Evolutionary conservation across 2,797 vertebrate genomes (phyloP).

Genomic region (Amphiprion clarkii): DNA sequence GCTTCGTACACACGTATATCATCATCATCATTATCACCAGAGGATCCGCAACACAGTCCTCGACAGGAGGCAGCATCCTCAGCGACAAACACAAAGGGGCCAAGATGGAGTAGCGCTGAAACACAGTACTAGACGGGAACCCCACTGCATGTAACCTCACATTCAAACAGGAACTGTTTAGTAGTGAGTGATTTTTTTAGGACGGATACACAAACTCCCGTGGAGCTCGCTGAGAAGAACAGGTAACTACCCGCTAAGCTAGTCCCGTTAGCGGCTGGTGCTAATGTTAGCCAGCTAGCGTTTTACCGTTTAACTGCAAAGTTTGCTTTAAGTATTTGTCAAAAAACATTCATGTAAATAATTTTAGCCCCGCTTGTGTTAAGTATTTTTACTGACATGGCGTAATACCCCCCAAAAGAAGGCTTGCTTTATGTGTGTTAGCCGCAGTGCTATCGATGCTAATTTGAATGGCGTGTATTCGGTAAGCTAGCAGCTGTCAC

Average conservation of each 20-base stretch:
- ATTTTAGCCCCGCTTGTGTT: background rate
- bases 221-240: background rate
- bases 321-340: background rate
- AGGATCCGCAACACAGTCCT: too few species aligned
- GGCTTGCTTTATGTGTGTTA: background rate
- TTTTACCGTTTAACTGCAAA: background rate
- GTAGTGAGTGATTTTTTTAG: slow-evolving; percentile 4
- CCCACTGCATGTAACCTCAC: slow-evolving; percentile 15
- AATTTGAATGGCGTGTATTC: slow-evolving; percentile 1
- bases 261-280: background rate
- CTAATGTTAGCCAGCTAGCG: background rate
- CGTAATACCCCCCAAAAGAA: background rate
- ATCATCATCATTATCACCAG: too few species aligned
- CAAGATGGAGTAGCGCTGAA: slow-evolving; percentile 46
- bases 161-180: background rate
- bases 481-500: slow-evolving; percentile 1
- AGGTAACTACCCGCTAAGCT: background rate
- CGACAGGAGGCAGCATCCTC: background rate
- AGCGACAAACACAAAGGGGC: background rate
- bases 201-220: background rate
- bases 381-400: background rate
- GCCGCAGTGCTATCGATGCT: slow-evolving; percentile 3
- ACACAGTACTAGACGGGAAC: background rate
- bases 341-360: background rate
- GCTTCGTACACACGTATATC: too few species aligned